Evolutionary conservation across 2,113 vertebrate genomes (phyloP).

Genomic region (Rynchops niger): DNA sequence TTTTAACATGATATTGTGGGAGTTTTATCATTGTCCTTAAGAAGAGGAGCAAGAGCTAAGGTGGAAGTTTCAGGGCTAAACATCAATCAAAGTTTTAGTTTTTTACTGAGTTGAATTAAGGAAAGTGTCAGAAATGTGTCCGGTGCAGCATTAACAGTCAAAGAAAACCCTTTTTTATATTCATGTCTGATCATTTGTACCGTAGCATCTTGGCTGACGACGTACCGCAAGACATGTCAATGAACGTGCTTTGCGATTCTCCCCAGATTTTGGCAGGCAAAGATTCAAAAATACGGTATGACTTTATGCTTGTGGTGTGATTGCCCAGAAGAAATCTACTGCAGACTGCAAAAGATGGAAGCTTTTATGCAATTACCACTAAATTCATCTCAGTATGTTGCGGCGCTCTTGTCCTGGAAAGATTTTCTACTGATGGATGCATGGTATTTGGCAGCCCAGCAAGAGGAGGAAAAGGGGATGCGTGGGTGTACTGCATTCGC

Average conservation of each 20-base stretch:
- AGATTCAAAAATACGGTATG: background rate
- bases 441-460: background rate
- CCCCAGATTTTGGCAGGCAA: background rate
- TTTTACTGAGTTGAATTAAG: background rate
- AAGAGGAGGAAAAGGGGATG: background rate
- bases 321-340: background rate
- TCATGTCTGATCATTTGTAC: background rate
- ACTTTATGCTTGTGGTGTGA: slow-evolving; percentile 19
- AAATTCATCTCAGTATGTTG: background rate
- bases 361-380: background rate
- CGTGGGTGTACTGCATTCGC: background rate
- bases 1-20: background rate
- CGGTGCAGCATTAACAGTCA: background rate
- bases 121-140: background rate
- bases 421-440: background rate
- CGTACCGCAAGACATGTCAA: background rate
- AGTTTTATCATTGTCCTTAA: background rate
- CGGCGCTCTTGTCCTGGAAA: fast-evolving
- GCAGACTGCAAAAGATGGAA: background rate
- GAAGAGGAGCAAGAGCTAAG: background rate
- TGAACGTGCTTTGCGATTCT: background rate
- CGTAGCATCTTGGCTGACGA: background rate
- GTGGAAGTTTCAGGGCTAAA: background rate
- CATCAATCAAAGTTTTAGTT: background rate
- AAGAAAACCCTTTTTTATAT: background rate